Base-by-base conservation (phyloP, 2,797 vertebrate genomes). In the Phataginus tricuspis region DNA sequence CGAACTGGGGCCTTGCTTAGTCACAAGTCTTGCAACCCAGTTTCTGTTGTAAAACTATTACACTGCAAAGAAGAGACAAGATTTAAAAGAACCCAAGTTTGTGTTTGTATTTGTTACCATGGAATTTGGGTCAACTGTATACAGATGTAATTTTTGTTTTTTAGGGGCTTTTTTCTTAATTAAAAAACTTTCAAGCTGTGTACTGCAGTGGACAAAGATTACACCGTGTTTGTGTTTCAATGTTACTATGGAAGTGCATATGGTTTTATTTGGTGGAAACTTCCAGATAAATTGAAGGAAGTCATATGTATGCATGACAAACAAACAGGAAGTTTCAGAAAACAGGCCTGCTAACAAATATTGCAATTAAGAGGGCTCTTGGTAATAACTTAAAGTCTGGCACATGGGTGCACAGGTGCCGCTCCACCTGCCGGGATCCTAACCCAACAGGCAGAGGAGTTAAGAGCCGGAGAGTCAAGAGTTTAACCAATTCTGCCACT, bases 191-290 rank as follows among this genome's bases (percentile, higher is more conserved):
- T 72, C 34, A 69, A 95, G 89, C 97, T 96, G 91, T 98, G 97
- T 98, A 95, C 97, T 98, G 95, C 96, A 98, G 71, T 89, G 85
- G 93, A 98, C 98, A 97, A 98, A 98, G 98, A 97, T 98, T 97
- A 94, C 68, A 77, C 96, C 89, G 90, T 99, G 98, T 98, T 98
- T 99, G 98, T 98, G 85, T 98, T 97, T 97, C 95, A 97, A 34
- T 96, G 98, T 99, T 98, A 98, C 98, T 98, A 98, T 98, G 98
- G 98, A 95, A 98, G 95, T 98, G 97, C 98, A 98, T 98, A 98
- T 98, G 98, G 98, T 98, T 98, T 98, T 98, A 98, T 99, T 98
- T 98, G 98, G 93, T 97, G 90, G 94, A 98, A 98, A 95, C 98
- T 80, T 98, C n/a, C 97, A 95, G 95, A 96, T 97, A 96, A 96